Evolutionary conservation across 1,140 invertebrate species (phyloP).

Genomic region (Bombus waltoni): DNA sequence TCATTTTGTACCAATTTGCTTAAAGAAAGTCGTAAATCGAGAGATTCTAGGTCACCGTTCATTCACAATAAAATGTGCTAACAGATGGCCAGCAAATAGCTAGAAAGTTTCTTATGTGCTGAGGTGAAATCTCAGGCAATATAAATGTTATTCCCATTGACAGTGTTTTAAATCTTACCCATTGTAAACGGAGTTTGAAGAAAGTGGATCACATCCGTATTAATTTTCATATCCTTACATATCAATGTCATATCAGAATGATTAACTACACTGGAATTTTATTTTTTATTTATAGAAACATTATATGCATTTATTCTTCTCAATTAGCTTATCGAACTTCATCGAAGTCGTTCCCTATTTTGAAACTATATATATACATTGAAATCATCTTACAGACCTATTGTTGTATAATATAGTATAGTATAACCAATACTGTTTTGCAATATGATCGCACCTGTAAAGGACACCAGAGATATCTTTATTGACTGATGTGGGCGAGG

Average conservation of each 20-base stretch:
- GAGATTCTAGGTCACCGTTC: constrained; percentile 6
- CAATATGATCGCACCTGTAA: constrained; percentile 61
- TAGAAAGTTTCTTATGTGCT: constrained; percentile 42
- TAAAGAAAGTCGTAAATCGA: background rate
- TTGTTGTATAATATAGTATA: background rate
- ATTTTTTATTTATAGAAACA: background rate
- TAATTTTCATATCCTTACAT: background rate
- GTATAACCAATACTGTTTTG: constrained; percentile 26
- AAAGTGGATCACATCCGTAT: constrained; percentile 24
- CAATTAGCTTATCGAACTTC: background rate
- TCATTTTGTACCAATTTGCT: background rate
- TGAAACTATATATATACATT: background rate
- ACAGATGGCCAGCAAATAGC: constrained; percentile 25
- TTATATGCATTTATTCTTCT: background rate
- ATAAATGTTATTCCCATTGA: constrained; percentile 36
- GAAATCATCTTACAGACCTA: constrained; percentile 23
- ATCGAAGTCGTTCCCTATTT: background rate
- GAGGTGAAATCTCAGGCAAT: constrained; percentile 32
- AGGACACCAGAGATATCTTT: constrained; percentile 58
- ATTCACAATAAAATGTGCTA: constrained; percentile 12
- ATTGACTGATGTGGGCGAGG: constrained; percentile 46
- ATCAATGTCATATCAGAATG: background rate
- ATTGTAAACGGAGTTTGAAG: constrained; percentile 24
- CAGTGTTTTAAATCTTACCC: constrained; percentile 22
- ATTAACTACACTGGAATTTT: background rate